Percentiles rank a stretch among this genome's conserved stretches.
These are phyloP conservation scores for Zonitis immaculata DNA, from an alignment of 2,888 invertebrate species.

Conservation along the genomic window DNA sequence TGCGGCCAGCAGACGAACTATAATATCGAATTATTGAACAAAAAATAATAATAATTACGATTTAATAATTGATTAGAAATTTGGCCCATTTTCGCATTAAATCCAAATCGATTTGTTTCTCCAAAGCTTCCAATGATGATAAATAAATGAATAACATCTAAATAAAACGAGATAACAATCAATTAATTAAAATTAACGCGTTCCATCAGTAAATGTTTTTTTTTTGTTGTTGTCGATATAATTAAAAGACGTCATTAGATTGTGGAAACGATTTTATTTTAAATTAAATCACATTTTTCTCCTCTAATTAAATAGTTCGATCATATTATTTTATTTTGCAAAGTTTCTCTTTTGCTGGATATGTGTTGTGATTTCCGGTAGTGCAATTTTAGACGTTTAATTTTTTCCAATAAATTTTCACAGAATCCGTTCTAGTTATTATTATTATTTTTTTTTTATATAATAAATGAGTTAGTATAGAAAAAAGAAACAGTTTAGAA, in stretches of 20 bases:
- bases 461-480: no score
- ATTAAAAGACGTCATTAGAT: conserved; percentile 3
- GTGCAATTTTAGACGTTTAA: background rate
- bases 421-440: conserved; percentile 26
- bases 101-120: no score
- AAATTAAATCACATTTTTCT: conserved; percentile 17
- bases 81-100: conserved; percentile 2
- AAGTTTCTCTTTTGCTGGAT: background rate
- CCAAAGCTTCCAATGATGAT: no score
- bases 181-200: conserved; percentile 2
- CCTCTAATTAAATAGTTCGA: background rate
- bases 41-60: background rate
- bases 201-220: conserved; percentile 13
- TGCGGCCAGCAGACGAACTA: conserved; percentile 8
- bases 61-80: conserved; percentile 2
- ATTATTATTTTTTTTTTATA: background rate
- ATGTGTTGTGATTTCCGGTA: conserved; percentile 4
- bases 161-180: background rate
- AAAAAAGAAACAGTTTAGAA: no score
- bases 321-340: no score
- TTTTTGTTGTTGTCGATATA: no score
- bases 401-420: conserved; percentile 3
- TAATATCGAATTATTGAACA: conserved; percentile 4
- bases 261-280: conserved; percentile 7
- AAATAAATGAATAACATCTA: no score